Evolutionary conservation across 2,797 vertebrate genomes (phyloP).

Genomic region (Galago senegalensis): DNA sequence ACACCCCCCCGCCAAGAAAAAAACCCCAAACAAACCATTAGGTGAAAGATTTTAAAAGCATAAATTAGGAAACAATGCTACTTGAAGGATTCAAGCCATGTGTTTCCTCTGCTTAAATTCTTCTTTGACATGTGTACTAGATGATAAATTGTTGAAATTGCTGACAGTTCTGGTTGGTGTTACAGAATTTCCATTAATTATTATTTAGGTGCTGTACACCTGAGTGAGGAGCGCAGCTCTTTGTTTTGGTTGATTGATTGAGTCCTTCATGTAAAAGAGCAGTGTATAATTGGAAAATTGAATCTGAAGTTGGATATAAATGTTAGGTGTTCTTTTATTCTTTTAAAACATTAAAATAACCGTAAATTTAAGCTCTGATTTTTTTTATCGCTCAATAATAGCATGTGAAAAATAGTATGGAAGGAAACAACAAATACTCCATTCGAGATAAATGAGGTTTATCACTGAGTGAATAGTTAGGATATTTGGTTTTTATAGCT

Average conservation of each 20-base stretch:
- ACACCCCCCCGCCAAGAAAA: too few species aligned
- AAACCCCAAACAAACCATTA: neutral
- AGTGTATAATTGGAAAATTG: neutral
- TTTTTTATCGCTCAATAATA: constrained; percentile 1
- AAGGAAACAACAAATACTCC: neutral
- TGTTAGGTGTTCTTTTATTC: neutral
- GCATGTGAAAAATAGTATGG: neutral
- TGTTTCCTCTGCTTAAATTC: neutral
- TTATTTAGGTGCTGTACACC: neutral
- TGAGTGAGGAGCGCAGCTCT: neutral
- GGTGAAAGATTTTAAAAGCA: neutral
- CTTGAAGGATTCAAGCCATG: neutral
- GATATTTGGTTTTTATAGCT: neutral
- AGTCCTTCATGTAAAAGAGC: neutral
- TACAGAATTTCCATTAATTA: neutral
- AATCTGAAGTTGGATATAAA: neutral
- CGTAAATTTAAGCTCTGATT: neutral
- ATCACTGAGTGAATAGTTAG: neutral
- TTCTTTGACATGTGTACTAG: constrained; percentile 21
- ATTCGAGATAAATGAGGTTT: constrained; percentile 10
- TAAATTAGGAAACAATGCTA: neutral
- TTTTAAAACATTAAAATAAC: constrained; percentile 3
- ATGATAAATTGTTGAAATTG: neutral
- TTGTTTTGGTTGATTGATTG: constrained; percentile 18
- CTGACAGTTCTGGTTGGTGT: neutral